Conservation (phyloP, 2,113 vertebrate species). For the Paramisgurnus dabryanus region DNA sequence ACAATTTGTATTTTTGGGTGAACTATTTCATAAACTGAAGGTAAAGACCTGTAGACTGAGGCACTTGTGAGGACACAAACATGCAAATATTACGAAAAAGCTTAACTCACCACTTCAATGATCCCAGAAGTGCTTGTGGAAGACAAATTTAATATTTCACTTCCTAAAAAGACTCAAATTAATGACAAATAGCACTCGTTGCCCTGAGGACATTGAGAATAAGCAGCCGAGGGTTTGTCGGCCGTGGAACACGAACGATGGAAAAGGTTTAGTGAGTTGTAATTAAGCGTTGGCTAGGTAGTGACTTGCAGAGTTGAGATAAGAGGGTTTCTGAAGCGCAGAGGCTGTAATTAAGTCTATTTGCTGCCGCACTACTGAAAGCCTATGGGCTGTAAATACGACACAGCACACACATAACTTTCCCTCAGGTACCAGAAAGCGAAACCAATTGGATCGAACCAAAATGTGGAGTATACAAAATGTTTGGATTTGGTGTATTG, state of each 20-base stretch:
- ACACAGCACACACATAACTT: slow-evolving; percentile 61
- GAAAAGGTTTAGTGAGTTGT: slow-evolving; percentile 64
- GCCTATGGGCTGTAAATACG: slow-evolving; percentile 58
- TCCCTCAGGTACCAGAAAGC: slow-evolving; percentile 36
- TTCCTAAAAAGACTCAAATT: slow-evolving; percentile 43
- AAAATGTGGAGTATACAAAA: neutral
- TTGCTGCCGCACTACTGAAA: slow-evolving; percentile 62
- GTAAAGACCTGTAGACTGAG: too few species aligned
- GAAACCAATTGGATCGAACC: slow-evolving; percentile 1
- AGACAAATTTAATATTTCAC: slow-evolving; percentile 44
- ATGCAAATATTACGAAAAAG: slow-evolving; percentile 37
- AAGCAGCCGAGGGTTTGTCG: slow-evolving; percentile 57
- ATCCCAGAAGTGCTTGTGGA: slow-evolving; percentile 38
- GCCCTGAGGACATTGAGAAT: slow-evolving; percentile 48
- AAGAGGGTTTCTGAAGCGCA: slow-evolving; percentile 65
- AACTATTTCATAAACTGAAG: too few species aligned
- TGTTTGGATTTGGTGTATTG: neutral
- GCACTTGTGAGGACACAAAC: slow-evolving; percentile 18
- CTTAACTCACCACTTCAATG: slow-evolving; percentile 37
- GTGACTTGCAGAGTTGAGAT: slow-evolving; percentile 76
- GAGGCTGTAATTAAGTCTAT: slow-evolving; percentile 74
- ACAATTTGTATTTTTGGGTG: too few species aligned
- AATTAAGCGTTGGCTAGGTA: slow-evolving; percentile 72
- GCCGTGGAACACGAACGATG: slow-evolving; percentile 56
- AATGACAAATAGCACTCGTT: slow-evolving; percentile 31